Evolutionary conservation across 64 coral and sea anemone species (phyloP).

Genomic region (Porites lutea): DNA sequence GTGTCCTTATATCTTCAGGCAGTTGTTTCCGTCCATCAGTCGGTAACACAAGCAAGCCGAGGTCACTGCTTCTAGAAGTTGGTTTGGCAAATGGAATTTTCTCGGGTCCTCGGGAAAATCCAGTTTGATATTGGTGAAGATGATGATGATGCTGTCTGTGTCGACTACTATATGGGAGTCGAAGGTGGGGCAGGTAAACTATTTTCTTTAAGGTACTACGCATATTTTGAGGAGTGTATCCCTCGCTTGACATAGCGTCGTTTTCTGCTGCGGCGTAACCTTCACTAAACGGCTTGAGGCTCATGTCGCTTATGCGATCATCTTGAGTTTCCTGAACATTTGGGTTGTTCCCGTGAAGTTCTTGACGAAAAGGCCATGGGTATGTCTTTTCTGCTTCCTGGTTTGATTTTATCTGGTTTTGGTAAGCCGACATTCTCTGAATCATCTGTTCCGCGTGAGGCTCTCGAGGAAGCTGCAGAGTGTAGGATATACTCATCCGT

Average conservation of each 20-base stretch:
- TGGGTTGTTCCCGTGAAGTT: background rate
- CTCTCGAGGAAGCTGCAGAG: background rate
- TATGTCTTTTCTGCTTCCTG: background rate
- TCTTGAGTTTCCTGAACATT: background rate
- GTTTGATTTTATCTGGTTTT: slow-evolving; percentile 6
- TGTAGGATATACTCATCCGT: slow-evolving; percentile 47
- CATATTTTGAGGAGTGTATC: background rate
- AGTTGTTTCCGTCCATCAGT: background rate
- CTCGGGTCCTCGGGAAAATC: background rate
- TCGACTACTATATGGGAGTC: background rate
- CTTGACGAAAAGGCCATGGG: background rate
- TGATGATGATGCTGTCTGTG: background rate
- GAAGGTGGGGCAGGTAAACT: background rate
- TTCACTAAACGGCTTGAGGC: background rate
- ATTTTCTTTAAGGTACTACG: background rate
- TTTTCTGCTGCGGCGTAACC: background rate
- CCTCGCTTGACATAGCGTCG: slow-evolving; percentile 14
- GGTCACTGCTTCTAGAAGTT: slow-evolving; percentile 26
- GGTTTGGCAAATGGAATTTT: background rate
- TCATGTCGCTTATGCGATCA: slow-evolving; percentile 9
- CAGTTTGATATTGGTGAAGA: background rate
- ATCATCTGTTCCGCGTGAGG: background rate
- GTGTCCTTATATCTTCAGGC: slow-evolving; percentile 20
- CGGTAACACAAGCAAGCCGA: slow-evolving; percentile 18
- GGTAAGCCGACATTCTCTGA: background rate